These are phyloP conservation scores for Hippocampus barbouri DNA, from an alignment of 2,113 vertebrate species.

Conservation along the genomic window DNA sequence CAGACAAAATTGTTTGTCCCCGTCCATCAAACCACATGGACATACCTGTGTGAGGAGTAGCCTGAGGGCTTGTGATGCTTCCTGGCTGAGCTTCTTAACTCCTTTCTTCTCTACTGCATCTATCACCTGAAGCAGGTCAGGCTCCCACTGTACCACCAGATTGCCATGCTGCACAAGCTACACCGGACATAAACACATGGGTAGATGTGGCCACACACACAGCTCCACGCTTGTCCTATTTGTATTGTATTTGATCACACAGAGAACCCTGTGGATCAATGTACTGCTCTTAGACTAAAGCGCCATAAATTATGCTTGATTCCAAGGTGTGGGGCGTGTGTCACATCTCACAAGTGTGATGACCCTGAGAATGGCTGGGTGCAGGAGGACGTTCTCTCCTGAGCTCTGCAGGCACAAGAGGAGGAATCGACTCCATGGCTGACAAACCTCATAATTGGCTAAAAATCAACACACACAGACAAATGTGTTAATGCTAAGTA, in stretches of 20 bases:
- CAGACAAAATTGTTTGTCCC: no score
- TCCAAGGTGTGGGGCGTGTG: constrained; percentile 6
- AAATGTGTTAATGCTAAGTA: neutral
- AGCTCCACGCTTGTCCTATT: constrained; percentile 2
- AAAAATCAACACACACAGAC: constrained; percentile 11
- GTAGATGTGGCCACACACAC: neutral
- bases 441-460: constrained; percentile 78
- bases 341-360: constrained; percentile 77
- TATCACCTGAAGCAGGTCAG: constrained; percentile 77
- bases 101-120: constrained; percentile 70
- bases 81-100: constrained; percentile 70
- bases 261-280: constrained; percentile 24
- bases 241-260: constrained; percentile 6
- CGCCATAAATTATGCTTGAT: constrained; percentile 3
- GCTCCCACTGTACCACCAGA: constrained; percentile 65
- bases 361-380: constrained; percentile 80
- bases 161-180: constrained; percentile 80
- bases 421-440: constrained; percentile 87
- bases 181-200: constrained; percentile 20
- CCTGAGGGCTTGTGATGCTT: constrained; percentile 69
- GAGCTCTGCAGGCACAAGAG: constrained; percentile 76
- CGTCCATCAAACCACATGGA: neutral
- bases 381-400: constrained; percentile 74
- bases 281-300: constrained; percentile 4
- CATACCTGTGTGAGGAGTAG: constrained; percentile 81